Percentiles rank a stretch among this genome's conserved stretches.
These are phyloP conservation scores for Beaufortia kweichowensis DNA, from an alignment of 2,113 vertebrate genomes.

Conservation along the genomic window DNA sequence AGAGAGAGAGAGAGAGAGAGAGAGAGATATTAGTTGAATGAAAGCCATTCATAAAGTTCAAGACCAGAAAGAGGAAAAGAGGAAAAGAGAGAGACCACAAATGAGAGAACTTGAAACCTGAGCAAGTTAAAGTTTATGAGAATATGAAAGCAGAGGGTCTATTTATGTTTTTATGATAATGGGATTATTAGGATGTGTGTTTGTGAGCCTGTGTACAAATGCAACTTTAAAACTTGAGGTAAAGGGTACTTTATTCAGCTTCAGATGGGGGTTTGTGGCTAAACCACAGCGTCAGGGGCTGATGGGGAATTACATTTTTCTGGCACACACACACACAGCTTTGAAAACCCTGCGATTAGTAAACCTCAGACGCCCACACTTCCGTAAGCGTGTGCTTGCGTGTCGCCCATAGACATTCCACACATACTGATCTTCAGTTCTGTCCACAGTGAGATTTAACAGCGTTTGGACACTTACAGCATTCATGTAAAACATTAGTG, in stretches of 20 bases:
- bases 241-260: no score
- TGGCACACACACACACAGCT: slow-evolving; percentile 20
- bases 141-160: neutral
- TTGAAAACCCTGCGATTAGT: slow-evolving; percentile 62
- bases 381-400: slow-evolving; percentile 3
- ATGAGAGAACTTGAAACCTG: neutral
- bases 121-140: slow-evolving; percentile 23
- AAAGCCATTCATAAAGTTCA: slow-evolving; percentile 53
- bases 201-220: no score
- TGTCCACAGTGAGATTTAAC: neutral
- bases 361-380: slow-evolving; percentile 46
- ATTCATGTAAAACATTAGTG: neutral
- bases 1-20: neutral
- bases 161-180: no score
- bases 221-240: neutral
- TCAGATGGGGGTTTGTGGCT: slow-evolving; percentile 46
- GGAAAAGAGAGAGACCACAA: neutral
- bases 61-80: neutral
- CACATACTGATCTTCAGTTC: slow-evolving; percentile 45
- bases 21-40: slow-evolving; percentile 14
- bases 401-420: slow-evolving; percentile 53
- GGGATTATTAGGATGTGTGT: no score
- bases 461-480: neutral
- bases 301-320: slow-evolving; percentile 64
- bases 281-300: slow-evolving; percentile 57